Percentiles rank a stretch among this genome's conserved stretches.
phyloP scores from a whole-genome alignment of 2,113 vertebrate species.

The Petrocephalus zakoni region DNA sequence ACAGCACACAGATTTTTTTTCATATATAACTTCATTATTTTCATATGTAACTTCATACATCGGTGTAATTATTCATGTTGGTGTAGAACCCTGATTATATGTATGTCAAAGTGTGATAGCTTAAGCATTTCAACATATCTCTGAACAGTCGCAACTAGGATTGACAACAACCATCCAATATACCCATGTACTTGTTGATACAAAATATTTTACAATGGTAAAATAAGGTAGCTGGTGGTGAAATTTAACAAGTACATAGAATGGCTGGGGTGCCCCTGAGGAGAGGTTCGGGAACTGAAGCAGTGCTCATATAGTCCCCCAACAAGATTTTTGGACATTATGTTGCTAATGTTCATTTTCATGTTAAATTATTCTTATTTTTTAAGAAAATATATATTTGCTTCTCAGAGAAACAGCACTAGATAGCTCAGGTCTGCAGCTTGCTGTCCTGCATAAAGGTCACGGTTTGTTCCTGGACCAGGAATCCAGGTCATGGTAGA shows the following conservation, averaged over 20 bases:
- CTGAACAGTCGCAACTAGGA: not conserved
- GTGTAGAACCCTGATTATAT: not conserved
- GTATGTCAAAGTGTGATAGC: not conserved
- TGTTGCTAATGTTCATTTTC: not conserved
- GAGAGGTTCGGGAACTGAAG: not conserved
- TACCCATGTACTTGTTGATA: not conserved
- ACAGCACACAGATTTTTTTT: not conserved
- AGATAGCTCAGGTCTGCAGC: not conserved
- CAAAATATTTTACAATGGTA: not conserved
- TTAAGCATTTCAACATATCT: not conserved
- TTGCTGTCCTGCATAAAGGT: not conserved
- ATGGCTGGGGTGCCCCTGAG: no score
- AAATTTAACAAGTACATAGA: not conserved
- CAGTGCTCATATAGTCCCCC: not conserved
- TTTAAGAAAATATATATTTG: not conserved
- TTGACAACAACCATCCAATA: not conserved
- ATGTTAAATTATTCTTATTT: not conserved
- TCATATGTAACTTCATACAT: not conserved
- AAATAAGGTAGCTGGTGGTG: not conserved
- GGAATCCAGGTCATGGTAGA: slow-evolving; percentile 63
- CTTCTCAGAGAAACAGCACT: not conserved
- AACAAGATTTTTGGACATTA: not conserved
- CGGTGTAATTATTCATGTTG: not conserved
- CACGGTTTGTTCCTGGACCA: slow-evolving; percentile 56
- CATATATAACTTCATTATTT: not conserved